A percentile compares a stretch with the other conserved stretches of the same genome.
phyloP scores from a whole-genome alignment of 2,888 invertebrate species.

The Ecliptopera silaceata region DNA sequence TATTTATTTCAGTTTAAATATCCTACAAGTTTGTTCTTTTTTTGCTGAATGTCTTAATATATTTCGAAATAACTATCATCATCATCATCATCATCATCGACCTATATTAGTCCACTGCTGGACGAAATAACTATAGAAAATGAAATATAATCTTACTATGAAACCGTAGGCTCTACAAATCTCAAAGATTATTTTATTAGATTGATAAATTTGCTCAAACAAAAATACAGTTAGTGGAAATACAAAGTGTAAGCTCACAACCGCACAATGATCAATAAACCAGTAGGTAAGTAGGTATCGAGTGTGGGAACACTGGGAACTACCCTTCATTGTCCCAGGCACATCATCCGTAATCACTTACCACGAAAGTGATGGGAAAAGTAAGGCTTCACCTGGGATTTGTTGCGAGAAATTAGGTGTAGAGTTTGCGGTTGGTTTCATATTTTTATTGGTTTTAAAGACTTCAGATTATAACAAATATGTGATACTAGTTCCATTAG shows the following conservation, averaged over 20 bases:
- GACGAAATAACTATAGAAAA: too few species aligned
- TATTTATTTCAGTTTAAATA: too few species aligned
- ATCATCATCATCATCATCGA: too few species aligned
- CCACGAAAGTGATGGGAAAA: slow-evolving; percentile 18
- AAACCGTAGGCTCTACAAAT: too few species aligned
- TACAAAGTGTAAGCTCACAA: slow-evolving; percentile 29
- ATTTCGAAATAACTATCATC: too few species aligned
- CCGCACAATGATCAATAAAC: slow-evolving; percentile 31
- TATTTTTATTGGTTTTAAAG: not conserved
- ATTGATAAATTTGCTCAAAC: slow-evolving; percentile 16
- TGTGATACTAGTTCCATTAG: too few species aligned
- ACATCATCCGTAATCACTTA: slow-evolving; percentile 9
- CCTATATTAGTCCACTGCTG: too few species aligned
- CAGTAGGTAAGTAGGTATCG: slow-evolving; percentile 18
- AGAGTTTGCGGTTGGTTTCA: slow-evolving; percentile 16
- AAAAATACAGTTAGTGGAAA: slow-evolving; percentile 27
- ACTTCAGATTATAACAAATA: too few species aligned
- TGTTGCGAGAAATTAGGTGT: slow-evolving; percentile 15
- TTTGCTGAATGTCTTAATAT: too few species aligned
- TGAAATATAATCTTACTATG: too few species aligned
- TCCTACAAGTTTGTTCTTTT: too few species aligned
- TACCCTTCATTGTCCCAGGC: slow-evolving; percentile 23
- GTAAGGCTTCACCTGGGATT: slow-evolving; percentile 14
- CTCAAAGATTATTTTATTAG: too few species aligned
- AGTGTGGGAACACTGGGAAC: slow-evolving; percentile 28